Percentiles rank a stretch among this genome's conserved stretches.
phyloP scores from a whole-genome alignment of 2,797 vertebrate genomes.

The Sebastiscus tertius region DNA sequence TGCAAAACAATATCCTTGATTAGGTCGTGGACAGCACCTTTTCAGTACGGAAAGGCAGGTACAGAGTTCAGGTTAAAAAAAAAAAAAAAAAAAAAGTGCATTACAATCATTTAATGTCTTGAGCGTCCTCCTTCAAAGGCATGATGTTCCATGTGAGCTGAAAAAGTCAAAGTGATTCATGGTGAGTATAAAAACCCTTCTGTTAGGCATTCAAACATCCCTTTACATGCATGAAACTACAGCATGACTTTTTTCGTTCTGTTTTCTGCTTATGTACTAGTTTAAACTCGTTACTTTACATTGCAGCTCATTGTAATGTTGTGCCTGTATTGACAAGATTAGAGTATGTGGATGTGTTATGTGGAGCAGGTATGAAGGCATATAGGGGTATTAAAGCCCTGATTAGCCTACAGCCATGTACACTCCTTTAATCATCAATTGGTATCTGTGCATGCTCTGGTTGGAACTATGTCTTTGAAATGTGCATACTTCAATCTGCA shows the following conservation, averaged over 20 bases:
- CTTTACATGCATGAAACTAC: not conserved
- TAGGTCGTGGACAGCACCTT: slow-evolving; percentile 47
- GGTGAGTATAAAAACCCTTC: slow-evolving; percentile 30
- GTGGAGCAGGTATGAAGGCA: not conserved
- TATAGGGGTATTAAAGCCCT: not conserved
- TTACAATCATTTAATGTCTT: slow-evolving; percentile 82
- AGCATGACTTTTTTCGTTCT: not conserved
- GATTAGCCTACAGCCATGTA: not conserved
- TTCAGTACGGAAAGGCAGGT: slow-evolving; percentile 40
- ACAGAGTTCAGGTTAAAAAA: slow-evolving; percentile 57
- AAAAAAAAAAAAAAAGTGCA: slow-evolving; percentile 49
- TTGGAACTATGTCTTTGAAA: not conserved
- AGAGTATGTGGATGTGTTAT: not conserved
- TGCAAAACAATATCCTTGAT: slow-evolving; percentile 65
- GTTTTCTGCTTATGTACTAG: not conserved
- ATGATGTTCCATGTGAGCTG: slow-evolving; percentile 94
- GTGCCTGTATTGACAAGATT: not conserved
- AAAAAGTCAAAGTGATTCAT: slow-evolving; percentile 49
- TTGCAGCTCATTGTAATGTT: not conserved
- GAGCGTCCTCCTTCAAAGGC: slow-evolving; percentile 93
- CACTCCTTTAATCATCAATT: not conserved
- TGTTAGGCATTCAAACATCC: not conserved
- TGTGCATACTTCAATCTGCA: not conserved
- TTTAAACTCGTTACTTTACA: not conserved
- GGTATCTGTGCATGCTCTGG: not conserved